Conservation (phyloP, 2,888 invertebrate species). For the Pyralis farinalis region DNA sequence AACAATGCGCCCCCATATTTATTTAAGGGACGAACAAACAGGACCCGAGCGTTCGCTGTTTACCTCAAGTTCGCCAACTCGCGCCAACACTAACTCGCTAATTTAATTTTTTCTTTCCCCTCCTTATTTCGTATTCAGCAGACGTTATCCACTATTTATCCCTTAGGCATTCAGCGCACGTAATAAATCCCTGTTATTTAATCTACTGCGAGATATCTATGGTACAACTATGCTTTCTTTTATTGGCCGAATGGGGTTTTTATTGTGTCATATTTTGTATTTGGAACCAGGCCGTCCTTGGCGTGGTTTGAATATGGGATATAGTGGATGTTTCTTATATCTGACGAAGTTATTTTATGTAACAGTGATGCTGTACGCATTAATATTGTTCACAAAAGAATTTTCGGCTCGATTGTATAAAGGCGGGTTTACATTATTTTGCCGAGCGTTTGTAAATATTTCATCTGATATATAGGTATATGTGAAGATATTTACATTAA, state of each 20-base stretch:
- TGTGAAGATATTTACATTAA: too few species aligned
- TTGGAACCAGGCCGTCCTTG: conserved; percentile 14
- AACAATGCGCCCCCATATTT: not conserved
- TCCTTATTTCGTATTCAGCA: conserved; percentile 42
- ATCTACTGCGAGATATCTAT: conserved; percentile 57
- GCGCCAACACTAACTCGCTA: conserved; percentile 22
- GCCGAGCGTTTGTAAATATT: too few species aligned
- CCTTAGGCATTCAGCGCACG: conserved; percentile 55
- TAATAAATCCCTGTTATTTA: conserved; percentile 69
- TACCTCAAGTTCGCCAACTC: not conserved
- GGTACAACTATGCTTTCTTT: conserved; percentile 21
- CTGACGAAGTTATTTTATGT: too few species aligned
- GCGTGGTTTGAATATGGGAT: not conserved
- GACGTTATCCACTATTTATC: conserved; percentile 46
- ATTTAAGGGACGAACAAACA: not conserved
- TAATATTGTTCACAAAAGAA: too few species aligned
- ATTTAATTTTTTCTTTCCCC: conserved; percentile 34
- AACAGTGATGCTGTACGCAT: too few species aligned
- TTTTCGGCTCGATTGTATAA: too few species aligned
- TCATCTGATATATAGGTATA: too few species aligned
- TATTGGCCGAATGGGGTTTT: conserved; percentile 29
- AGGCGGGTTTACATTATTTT: too few species aligned
- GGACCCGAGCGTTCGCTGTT: not conserved
- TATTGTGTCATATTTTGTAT: conserved; percentile 28
- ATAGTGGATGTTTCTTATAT: not conserved